phyloP scores from a whole-genome alignment of 2,797 vertebrate genomes.

The Garrulus glandarius region DNA sequence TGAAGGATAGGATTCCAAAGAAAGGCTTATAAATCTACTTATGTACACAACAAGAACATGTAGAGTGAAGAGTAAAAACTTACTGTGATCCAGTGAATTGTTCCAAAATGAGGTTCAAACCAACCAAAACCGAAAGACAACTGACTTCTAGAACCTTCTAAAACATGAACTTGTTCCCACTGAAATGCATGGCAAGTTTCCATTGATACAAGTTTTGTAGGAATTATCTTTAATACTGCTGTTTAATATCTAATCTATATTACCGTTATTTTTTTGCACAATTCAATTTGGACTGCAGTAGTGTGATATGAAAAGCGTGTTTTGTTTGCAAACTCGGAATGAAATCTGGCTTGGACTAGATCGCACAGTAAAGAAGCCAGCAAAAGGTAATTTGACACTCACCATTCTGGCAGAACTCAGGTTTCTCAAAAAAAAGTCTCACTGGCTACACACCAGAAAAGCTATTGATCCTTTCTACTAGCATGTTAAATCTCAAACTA shows the following conservation, averaged over 20 bases:
- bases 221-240: background rate
- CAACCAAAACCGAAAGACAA: background rate
- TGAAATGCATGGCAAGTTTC: background rate
- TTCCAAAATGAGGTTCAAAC: background rate
- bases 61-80: background rate
- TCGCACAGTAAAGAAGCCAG: slow-evolving; percentile 12
- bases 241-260: background rate
- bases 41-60: background rate
- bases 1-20: background rate
- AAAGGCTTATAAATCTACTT: background rate
- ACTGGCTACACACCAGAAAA: background rate
- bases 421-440: background rate
- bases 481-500: background rate
- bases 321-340: slow-evolving; percentile 44
- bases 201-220: background rate
- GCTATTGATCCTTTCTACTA: background rate
- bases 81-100: background rate
- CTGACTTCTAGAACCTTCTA: background rate
- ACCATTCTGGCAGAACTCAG: background rate
- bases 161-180: background rate
- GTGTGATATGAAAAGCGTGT: background rate
- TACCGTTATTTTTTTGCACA: background rate
- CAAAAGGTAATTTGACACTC: slow-evolving; percentile 15
- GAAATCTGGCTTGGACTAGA: slow-evolving; percentile 8
- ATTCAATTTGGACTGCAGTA: slow-evolving; percentile 7